Evolutionary conservation across 2,888 invertebrate genomes (phyloP), one percentile per base, ranked within the genome.

Genomic region (Macrophya alboannulata): DNA sequence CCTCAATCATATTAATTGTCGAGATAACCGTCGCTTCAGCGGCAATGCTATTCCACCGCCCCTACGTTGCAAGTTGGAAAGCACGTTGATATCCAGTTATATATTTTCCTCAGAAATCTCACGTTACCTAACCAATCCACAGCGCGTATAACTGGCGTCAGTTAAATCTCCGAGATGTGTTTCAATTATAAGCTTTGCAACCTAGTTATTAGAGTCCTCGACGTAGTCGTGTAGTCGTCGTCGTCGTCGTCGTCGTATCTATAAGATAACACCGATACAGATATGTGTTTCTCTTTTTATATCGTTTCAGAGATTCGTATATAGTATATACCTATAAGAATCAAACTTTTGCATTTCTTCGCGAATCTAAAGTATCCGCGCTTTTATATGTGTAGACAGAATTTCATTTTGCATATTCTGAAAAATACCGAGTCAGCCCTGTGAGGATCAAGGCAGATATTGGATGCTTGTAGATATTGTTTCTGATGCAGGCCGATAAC

Each of bases 1-100:
- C 92, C 93, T 93, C 93, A 92, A 93, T 93, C 93, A 93, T 93
- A 93, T 93, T 93, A 93, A 93, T 93, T 93, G 92, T 92, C 90
- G 89, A 93, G 93, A 93, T 93, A 93, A 93, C 91, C 91, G 90
- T 89, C 91, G 90, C 91, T 92, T 92, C 92, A 92, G 91, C 90
- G 92, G 90, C 90, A 90, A 88, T 89, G 88, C 88, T 83, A 83
- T 83, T 83, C 90, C 83, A 48, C 85, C 77, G 45, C 45, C 43
- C 62, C 51, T 15, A 21, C 82, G 82, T 59, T 68, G 83, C 83
- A 83, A 71, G 68, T 83, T 83, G 68, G 83, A 83, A 83, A 40
- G 48, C 71, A 68, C 68, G 68, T 83, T 83, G 68, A 71, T 83
- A 83, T 83, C 83, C 65, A 83, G 81, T 81, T 85, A 74, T 68